These are phyloP conservation scores for Tenebrio molitor DNA, from an alignment of 1,140 invertebrate genomes.

Conservation along the genomic window DNA sequence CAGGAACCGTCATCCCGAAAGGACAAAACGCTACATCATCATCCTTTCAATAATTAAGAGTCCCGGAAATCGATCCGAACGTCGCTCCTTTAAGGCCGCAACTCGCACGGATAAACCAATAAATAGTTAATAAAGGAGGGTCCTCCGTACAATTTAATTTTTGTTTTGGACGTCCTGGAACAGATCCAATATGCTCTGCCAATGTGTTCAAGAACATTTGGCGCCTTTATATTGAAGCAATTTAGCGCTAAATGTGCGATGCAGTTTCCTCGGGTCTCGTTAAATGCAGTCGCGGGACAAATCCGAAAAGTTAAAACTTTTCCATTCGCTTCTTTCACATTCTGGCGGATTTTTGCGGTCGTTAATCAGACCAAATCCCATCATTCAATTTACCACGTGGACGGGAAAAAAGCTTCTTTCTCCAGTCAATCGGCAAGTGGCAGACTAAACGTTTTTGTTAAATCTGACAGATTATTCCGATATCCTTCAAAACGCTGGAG, in stretches of 20 bases:
- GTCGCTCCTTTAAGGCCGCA: background rate
- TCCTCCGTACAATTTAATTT: slow-evolving; percentile 1
- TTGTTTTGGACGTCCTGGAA: background rate
- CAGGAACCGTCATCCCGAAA: background rate
- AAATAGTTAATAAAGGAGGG: background rate
- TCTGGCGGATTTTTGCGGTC: background rate
- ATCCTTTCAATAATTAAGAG: background rate
- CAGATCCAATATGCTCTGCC: slow-evolving; percentile 4
- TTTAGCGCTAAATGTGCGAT: too few relatives aligned
- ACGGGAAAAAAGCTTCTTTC: slow-evolving; percentile 4
- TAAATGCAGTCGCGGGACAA: too few relatives aligned
- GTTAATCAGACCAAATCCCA: background rate
- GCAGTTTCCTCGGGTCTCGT: too few relatives aligned
- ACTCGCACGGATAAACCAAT: background rate
- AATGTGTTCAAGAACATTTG: slow-evolving; percentile 20
- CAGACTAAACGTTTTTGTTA: slow-evolving; percentile 16
- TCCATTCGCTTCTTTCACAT: too few relatives aligned
- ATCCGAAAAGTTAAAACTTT: too few relatives aligned
- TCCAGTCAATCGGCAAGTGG: slow-evolving; percentile 10
- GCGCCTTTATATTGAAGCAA: slow-evolving; percentile 6
- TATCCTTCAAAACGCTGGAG: background rate
- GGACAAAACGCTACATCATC: background rate
- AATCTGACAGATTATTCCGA: slow-evolving; percentile 19
- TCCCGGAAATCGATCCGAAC: background rate
- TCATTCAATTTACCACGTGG: background rate